Base-by-base conservation (phyloP, 1,140 invertebrate genomes). In the Dendroctonus valens region DNA sequence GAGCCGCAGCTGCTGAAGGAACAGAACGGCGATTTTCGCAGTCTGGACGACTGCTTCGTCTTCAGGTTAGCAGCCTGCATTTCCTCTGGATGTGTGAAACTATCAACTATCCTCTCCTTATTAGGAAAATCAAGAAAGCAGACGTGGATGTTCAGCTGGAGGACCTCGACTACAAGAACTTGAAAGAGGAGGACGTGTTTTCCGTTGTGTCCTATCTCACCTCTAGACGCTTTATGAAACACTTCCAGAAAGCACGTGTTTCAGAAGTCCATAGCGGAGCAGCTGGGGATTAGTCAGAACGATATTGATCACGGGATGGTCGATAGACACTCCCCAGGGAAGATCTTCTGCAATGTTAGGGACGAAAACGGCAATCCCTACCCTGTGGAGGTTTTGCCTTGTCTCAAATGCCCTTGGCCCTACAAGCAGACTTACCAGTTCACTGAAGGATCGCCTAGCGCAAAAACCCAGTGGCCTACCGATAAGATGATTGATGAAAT, bases 401-500 rank as follows among this genome's bases (percentile, higher is more conserved):
- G 67, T 7, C 55, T 76, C 9, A 65, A 59, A n/a, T 70, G 67
- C 26, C 57, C 67, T 41, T 76, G 74, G 74, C 75, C 75, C 0
- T 38, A 54, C 3, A 59, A 69, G 41, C 64, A 69, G 41, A 71
- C 69, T 15, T 69, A 69, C 40, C 71, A 68, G 44, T 64, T 59
- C 38, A 5, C 3, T 0, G 6, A 38, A 44, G 12, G 52, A 9
- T 41, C 53, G 46, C 37, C 64, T 12, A 59, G 67, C 54, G 50
- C 65, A 9, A 65, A 42, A 12, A 67, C 65, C 38, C 54, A 9
- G 74, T 91, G 89, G 89, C 90, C 89, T 0, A 83, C 82, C 0
- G 78, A 80, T 15, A 75, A 81, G 12, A 86, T 89, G 79, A 78
- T 90, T 0, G 79, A 82, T 6, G 86, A 87, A 67, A 82, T 90